A percentile compares a stretch with the other conserved stretches of the same genome.
Evolutionary conservation across 2,113 vertebrate genomes (phyloP).

Genomic region (Eulacestoma nigropectus): DNA sequence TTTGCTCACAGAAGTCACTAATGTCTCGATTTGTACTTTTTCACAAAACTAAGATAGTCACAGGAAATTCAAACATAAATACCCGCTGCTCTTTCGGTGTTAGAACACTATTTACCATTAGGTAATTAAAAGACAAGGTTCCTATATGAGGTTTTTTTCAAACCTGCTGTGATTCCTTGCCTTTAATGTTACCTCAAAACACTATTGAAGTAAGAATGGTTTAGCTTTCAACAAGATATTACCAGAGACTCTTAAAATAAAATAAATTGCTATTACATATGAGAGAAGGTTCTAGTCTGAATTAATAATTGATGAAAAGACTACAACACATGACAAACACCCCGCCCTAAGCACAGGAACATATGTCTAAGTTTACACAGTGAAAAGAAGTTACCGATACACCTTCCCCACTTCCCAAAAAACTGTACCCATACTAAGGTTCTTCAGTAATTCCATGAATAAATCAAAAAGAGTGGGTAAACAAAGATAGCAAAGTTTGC

Average conservation of each 20-base stretch:
- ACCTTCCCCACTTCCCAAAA: neutral
- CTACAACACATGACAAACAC: neutral
- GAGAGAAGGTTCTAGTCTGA: neutral
- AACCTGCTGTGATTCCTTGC: neutral
- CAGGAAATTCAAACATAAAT: neutral
- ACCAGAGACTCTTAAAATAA: neutral
- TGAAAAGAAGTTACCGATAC: neutral
- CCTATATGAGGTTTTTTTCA: neutral
- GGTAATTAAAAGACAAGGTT: neutral
- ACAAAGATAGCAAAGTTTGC: neutral
- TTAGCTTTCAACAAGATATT: neutral
- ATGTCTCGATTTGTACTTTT: neutral
- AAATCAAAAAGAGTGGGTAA: neutral
- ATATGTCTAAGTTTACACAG: fast-evolving
- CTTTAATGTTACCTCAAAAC: neutral
- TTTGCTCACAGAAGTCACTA: neutral
- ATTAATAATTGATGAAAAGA: neutral
- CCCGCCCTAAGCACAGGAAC: neutral
- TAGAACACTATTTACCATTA: neutral
- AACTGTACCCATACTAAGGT: fast-evolving
- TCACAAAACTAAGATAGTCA: neutral
- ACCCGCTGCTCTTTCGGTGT: neutral
- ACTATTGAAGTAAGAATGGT: neutral
- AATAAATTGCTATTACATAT: neutral
- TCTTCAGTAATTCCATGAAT: neutral